Evolutionary conservation across 1,140 invertebrate genomes (phyloP), one percentile per base, ranked within the genome.

Genomic region (Drosophila bocki): DNA sequence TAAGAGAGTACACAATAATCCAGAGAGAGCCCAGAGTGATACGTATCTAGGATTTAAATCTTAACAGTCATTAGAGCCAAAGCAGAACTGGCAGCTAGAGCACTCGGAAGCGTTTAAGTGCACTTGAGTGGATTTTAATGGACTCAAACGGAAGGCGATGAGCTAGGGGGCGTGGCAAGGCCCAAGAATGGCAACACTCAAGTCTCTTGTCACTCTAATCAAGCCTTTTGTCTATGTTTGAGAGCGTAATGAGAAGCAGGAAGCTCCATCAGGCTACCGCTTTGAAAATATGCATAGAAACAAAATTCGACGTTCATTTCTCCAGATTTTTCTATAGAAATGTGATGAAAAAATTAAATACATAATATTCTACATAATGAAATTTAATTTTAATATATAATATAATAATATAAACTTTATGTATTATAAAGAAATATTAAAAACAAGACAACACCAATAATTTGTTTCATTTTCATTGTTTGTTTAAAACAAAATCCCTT

Each of bases 41-140:
- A 50, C 61, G 60, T 61, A 53, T 42, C 53, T 63, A 57, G 47
- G 59, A 81, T 83, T 84, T 72, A 81, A 75, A 75, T 72, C 78
- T 84, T 72, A 85, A 64, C 75, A 78, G 70, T 81, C 85, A 85
- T 90, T 90, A 85, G 75, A 57, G 54, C 13, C 17, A 48, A 17
- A 54, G 50, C 62, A 48, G 57, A 80, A 47, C 48, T 48, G 67
- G 35, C 58, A 77, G 68, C 51, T 60, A 17, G 79, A 88, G 78
- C 78, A 85, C 86, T 90, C 85, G 86, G 86, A 90, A 90, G 72
- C 78, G 59, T 90, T 90, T 90, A 90, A 90, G 85, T 90, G 81
- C 86, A 90, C 85, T 90, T 90, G 81, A 90, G 86, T 90, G 85
- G 75, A 90, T 90, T 90, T 90, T 90, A 90, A 90, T 90, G 85